Base-by-base conservation (phyloP, 2,888 invertebrate species). In the Myopa testacea region DNA sequence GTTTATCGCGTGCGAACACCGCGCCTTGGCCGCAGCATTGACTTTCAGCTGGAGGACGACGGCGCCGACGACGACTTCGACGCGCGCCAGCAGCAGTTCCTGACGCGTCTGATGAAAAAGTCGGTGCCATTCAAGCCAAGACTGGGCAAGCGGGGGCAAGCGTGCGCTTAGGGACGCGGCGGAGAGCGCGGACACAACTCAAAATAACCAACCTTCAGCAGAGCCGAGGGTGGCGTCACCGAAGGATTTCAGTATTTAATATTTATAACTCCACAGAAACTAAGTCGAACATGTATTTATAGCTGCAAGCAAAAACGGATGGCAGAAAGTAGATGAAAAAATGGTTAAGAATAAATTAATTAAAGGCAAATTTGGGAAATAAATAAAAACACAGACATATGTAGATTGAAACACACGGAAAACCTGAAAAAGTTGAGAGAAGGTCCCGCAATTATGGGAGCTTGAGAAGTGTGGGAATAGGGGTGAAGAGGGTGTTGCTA, bases 21-120 rank as follows among this genome's bases (percentile, higher is more conserved):
- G 79, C 89, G 91, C 81, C 86, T 91, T 78, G 91, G 91, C 67
- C 88, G 91, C 81, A 90, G 90, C 83, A 85, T 87, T 81, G 88
- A 88, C 84, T 86, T 87, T 82, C 87, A 85, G 81, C 84, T 84
- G 81, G 80, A 85, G 77, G 74, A 83, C 68, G 84, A 63, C 68
- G 79, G 63, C 38, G 80, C 45, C 62, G 78, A 73, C 38, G 76
- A 62, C 62, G 75, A 77, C 19, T 68, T 52, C 45, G 40, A 65
- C 67, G 60, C 19, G 75, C 78, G 77, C 78, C 80, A 81, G 75
- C 89, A 90, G 72, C 91, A 90, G 80, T 91, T 90, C 83, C 88
- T 90, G 75, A 90, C 91, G 78, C 87, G 90, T 82, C 82, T 91
- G 81, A 90, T 90, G 70, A 89, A 90, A 84, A 90, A 90, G 82